A percentile compares a stretch with the other conserved stretches of the same genome.
phyloP scores from a whole-genome alignment of 2,888 invertebrate genomes.

The Dascillus cervinus region DNA sequence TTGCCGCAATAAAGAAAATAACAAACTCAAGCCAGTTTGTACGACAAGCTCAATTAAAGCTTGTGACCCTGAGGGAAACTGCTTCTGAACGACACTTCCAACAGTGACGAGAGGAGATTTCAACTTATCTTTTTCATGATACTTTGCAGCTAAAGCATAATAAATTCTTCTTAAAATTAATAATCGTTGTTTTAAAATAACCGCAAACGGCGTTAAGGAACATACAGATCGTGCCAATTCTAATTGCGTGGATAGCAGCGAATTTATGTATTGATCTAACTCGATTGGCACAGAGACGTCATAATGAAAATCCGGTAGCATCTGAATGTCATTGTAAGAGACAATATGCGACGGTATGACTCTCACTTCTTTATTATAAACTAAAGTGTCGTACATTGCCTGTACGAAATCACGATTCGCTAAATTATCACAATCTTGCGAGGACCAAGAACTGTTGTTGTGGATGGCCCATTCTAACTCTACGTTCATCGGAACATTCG shows the following conservation, averaged over 20 bases:
- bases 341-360: slow-evolving; percentile 31
- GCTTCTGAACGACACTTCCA: slow-evolving; percentile 17
- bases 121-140: slow-evolving; percentile 44
- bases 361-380: slow-evolving; percentile 47
- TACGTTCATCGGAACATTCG: slow-evolving; percentile 10
- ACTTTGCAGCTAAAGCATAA: slow-evolving; percentile 48
- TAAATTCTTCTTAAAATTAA: slow-evolving; percentile 51
- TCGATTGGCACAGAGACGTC: slow-evolving; percentile 44
- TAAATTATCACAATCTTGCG: slow-evolving; percentile 49
- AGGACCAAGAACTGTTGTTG: slow-evolving; percentile 51
- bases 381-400: slow-evolving; percentile 47
- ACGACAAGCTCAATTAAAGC: slow-evolving; percentile 55
- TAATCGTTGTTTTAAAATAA: slow-evolving; percentile 47
- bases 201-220: slow-evolving; percentile 50
- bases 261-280: slow-evolving; percentile 47
- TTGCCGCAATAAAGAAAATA: slow-evolving; percentile 52
- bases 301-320: slow-evolving; percentile 48
- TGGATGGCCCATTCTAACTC: slow-evolving; percentile 46
- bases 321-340: slow-evolving; percentile 36
- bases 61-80: slow-evolving; percentile 40
- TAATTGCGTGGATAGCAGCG: slow-evolving; percentile 46
- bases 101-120: slow-evolving; percentile 9
- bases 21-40: slow-evolving; percentile 50
- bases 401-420: slow-evolving; percentile 47
- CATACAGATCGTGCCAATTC: slow-evolving; percentile 49